These are phyloP conservation scores for Simalia tracyae DNA, from an alignment of 2,797 vertebrate species.

Conservation along the genomic window DNA sequence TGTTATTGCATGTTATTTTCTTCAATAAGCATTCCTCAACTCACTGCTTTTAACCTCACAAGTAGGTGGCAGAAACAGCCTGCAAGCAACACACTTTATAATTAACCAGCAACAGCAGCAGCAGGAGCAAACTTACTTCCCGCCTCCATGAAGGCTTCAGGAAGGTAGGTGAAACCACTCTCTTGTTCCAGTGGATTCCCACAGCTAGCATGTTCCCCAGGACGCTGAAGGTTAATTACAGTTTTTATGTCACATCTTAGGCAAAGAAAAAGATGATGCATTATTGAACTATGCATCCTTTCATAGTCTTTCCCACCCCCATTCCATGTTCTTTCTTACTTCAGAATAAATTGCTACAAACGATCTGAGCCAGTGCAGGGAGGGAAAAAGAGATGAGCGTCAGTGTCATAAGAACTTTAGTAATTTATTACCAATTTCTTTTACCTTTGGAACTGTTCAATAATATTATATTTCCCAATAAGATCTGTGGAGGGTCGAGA, in stretches of 20 bases:
- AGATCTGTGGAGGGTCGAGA: conserved; percentile 94
- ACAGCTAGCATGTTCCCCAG: conserved; percentile 96
- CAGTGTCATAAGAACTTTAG: neutral
- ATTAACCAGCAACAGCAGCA: conserved; percentile 62
- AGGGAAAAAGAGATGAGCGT: conserved; percentile 44
- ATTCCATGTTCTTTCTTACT: conserved; percentile 44
- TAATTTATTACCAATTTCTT: neutral
- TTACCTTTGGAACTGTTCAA: conserved; percentile 91
- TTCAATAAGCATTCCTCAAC: conserved; percentile 33
- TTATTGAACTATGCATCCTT: conserved; percentile 33
- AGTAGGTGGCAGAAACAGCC: conserved; percentile 44
- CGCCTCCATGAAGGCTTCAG: conserved; percentile 94
- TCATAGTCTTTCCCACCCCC: conserved; percentile 45
- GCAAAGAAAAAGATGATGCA: conserved; percentile 47
- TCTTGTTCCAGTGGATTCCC: conserved; percentile 90
- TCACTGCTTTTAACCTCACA: conserved; percentile 34
- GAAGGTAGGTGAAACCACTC: conserved; percentile 93
- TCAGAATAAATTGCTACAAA: conserved; percentile 51
- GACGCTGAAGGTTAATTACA: conserved; percentile 95
- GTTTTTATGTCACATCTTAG: conserved; percentile 89
- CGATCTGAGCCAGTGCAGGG: conserved; percentile 43
- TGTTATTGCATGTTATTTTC: neutral
- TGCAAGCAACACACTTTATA: conserved; percentile 53
- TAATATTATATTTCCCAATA: conserved; percentile 89
- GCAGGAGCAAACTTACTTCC: conserved; percentile 84